phyloP scores from a whole-genome alignment of 1,140 invertebrate genomes.

The Trichonephila inaurata region DNA sequence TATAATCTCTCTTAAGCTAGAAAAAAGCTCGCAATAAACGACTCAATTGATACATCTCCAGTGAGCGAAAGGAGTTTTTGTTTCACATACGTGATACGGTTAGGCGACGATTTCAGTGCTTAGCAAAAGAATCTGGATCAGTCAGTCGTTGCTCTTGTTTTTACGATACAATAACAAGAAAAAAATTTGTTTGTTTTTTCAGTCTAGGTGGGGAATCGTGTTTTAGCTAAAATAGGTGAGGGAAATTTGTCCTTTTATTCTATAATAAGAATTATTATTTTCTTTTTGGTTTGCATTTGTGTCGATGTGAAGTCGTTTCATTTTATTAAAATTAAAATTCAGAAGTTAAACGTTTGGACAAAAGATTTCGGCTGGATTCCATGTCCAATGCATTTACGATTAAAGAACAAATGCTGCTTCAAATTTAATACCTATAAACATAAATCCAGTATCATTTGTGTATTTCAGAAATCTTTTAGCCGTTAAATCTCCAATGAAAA shows the following conservation, averaged over 20 bases:
- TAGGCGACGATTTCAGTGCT: slow-evolving; percentile 52
- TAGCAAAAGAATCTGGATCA: slow-evolving; percentile 49
- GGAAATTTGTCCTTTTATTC: not conserved
- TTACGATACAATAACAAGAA: slow-evolving; percentile 17
- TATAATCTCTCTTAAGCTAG: slow-evolving; percentile 57
- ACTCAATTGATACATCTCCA: slow-evolving; percentile 57
- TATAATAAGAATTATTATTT: too few relatives aligned
- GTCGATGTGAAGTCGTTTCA: too few relatives aligned
- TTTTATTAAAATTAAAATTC: too few relatives aligned
- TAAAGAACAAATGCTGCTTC: too few relatives aligned
- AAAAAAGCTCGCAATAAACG: slow-evolving; percentile 50
- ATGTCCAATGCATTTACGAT: too few relatives aligned
- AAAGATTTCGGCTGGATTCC: too few relatives aligned
- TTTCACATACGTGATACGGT: slow-evolving; percentile 54
- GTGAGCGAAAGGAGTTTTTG: slow-evolving; percentile 16
- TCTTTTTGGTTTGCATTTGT: too few relatives aligned
- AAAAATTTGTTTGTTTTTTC: not conserved
- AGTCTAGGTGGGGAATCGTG: not conserved
- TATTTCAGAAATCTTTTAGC: too few relatives aligned
- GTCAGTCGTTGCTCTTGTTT: not conserved
- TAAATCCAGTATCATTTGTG: too few relatives aligned
- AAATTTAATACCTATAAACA: too few relatives aligned
- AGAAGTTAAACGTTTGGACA: too few relatives aligned
- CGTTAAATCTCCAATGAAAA: too few relatives aligned
- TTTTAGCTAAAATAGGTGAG: not conserved